Conservation (phyloP, 2,888 invertebrate genomes). For the Reticulitermes lucifugus region DNA sequence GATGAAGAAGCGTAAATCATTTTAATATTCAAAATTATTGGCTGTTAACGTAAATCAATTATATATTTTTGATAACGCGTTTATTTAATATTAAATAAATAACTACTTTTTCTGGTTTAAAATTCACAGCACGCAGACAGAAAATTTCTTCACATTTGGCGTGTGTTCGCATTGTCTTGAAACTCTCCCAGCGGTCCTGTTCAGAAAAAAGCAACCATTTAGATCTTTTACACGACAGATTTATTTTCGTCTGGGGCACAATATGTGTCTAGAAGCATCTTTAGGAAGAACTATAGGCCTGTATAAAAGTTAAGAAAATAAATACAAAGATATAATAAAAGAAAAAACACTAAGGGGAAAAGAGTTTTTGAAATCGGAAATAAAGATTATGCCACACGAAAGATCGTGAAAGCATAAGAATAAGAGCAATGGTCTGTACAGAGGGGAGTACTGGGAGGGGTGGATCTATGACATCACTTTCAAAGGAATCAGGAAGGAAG, state of each 20-base stretch:
- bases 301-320: slow-evolving; percentile 28
- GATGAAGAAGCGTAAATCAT: no score
- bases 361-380: slow-evolving; percentile 9
- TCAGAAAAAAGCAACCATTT: background rate
- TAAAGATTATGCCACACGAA: slow-evolving; percentile 3
- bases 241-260: slow-evolving; percentile 39
- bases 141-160: background rate
- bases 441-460: background rate
- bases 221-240: slow-evolving; percentile 32
- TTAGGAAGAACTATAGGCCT: slow-evolving; percentile 26
- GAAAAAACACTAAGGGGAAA: background rate
- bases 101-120: no score
- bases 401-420: background rate
- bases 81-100: no score
- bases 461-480: background rate
- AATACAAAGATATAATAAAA: slow-evolving; percentile 24
- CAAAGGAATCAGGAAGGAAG: background rate
- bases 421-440: background rate
- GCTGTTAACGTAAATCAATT: no score
- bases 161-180: background rate
- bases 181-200: background rate
- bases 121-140: background rate
- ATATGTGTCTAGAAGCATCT: slow-evolving; percentile 7
- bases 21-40: no score
- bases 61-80: no score